These are phyloP conservation scores for Chrysemys picta DNA, from an alignment of 2,113 vertebrate genomes.

Conservation along the genomic window DNA sequence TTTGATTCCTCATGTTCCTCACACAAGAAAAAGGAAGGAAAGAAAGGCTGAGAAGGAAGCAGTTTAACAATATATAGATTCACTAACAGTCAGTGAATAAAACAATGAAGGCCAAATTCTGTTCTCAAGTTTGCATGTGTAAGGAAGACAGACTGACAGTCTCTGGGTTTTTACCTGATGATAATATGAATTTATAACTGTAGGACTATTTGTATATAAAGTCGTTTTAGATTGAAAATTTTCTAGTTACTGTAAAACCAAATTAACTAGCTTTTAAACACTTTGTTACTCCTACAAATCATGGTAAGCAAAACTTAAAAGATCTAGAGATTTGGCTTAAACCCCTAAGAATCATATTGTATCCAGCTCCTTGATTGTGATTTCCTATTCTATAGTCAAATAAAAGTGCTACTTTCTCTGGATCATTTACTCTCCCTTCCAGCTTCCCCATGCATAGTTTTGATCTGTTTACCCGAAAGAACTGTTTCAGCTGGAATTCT, in stretches of 20 bases:
- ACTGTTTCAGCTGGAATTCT: too few species aligned
- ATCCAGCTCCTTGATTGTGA: too few species aligned
- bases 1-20: not conserved
- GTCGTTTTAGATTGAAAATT: not conserved
- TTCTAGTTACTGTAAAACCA: not conserved
- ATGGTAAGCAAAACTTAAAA: not conserved
- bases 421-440: too few species aligned
- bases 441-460: too few species aligned
- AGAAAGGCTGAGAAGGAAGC: not conserved
- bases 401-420: too few species aligned
- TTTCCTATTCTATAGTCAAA: too few species aligned
- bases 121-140: not conserved
- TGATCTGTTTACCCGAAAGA: too few species aligned
- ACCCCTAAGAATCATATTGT: not conserved
- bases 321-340: not conserved
- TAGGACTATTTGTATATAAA: not conserved
- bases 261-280: not conserved
- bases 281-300: not conserved
- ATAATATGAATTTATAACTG: not conserved
- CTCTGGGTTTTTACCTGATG: not conserved
- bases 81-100: not conserved
- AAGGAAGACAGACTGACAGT: not conserved
- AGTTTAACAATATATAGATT: not conserved
- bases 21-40: not conserved
- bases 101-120: not conserved